These are phyloP conservation scores for Noctua pronuba DNA, from an alignment of 2,888 invertebrate species.

Conservation along the genomic window DNA sequence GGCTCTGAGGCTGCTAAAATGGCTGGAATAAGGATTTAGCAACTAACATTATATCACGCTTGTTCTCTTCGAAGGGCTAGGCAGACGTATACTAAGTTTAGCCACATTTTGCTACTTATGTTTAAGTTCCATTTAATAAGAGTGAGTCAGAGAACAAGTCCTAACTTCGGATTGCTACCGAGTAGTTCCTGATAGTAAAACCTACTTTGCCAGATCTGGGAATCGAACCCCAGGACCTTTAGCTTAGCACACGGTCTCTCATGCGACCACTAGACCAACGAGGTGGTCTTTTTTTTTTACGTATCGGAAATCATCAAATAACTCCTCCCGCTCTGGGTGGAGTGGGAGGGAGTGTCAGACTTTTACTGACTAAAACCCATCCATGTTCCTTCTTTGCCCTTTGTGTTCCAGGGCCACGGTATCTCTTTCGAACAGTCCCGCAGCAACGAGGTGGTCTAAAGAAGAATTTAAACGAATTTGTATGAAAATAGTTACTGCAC, in stretches of 20 bases:
- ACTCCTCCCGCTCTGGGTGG: no score
- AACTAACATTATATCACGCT: background rate
- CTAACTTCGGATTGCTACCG: background rate
- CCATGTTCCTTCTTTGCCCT: no score
- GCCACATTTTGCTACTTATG: background rate
- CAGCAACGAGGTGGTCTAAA: background rate
- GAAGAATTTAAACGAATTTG: background rate
- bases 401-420: no score
- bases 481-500: background rate
- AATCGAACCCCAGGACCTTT: background rate
- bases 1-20: background rate
- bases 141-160: background rate
- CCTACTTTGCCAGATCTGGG: background rate
- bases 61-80: background rate
- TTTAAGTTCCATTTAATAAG: background rate
- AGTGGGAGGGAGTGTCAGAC: no score
- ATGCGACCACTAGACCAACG: background rate
- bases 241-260: background rate
- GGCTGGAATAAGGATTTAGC: background rate
- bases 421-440: no score
- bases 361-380: no score
- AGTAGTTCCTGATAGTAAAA: background rate
- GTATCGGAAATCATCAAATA: no score
- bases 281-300: no score
- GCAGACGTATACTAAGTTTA: background rate